Evolutionary conservation across 35 echinoderm and acorn worm species (phyloP).

Genomic region (Ophiothrix spiculata): DNA sequence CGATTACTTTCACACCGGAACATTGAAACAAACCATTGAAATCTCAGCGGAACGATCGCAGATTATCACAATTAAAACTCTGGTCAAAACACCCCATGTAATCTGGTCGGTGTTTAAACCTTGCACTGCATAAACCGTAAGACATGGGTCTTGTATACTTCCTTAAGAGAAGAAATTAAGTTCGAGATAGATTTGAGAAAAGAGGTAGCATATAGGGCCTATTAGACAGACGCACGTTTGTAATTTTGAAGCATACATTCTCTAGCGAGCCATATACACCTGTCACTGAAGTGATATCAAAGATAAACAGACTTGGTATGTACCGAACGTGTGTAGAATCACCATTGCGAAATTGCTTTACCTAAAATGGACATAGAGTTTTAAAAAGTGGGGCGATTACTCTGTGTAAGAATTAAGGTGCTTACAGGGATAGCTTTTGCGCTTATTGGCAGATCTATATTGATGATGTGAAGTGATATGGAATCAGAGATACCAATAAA

Average conservation of each 20-base stretch:
- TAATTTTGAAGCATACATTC: neutral
- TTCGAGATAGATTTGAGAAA: neutral
- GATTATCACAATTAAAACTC: too few species aligned
- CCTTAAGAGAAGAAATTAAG: neutral
- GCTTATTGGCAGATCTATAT: neutral
- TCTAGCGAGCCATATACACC: neutral
- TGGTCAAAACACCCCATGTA: too few species aligned
- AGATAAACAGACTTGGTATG: neutral
- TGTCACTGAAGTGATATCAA: neutral
- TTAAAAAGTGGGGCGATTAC: neutral
- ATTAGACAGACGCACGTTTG: neutral
- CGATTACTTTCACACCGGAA: too few species aligned
- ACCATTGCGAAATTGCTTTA: neutral
- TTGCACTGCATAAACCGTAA: neutral
- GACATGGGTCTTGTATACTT: neutral
- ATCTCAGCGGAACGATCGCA: too few species aligned
- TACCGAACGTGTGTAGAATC: constrained; percentile 11
- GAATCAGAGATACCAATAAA: neutral
- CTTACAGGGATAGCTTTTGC: too few species aligned
- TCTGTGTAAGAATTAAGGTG: neutral
- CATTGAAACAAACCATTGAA: too few species aligned
- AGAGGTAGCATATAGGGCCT: too few species aligned
- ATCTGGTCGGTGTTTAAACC: too few species aligned
- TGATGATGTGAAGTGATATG: neutral
- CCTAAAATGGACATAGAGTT: neutral